Base-by-base conservation (phyloP, 1,140 invertebrate species). In the Panagrolaimus sp. region DNA sequence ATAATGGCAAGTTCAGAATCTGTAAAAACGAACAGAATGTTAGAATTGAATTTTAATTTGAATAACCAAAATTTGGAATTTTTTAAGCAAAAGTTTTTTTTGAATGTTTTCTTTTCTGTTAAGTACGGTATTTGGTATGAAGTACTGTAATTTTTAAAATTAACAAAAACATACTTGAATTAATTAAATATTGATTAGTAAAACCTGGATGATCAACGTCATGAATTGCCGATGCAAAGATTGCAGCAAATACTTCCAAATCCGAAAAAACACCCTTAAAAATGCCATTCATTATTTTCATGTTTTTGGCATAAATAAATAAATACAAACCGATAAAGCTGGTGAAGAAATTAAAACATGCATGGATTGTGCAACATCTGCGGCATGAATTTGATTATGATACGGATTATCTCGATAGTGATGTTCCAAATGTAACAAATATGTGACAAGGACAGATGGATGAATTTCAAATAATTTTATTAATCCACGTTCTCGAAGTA, bases 1-100 rank as follows among this genome's bases (percentile, higher is more conserved):
- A 97, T 95, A 80, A 97, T 87, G 63, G 94, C 94, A 83, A 86
- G 72, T 72, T 83, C 82, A 48, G 64, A 74, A 63, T 76, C 78
- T 80, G 52, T 17, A 77, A 43, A 0, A 66, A 75, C 2, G 73
- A 9, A 63, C 1, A 21, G 75, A 45, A 76, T 64, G 68, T 96
- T 98, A 98, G 91, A 84, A 98, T 94, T 65, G 96, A 90, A 67
- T 94, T 94, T n/a, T n/a, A n/a, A n/a, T n/a, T n/a, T n/a, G n/a
- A n/a, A n/a, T n/a, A n/a, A n/a, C n/a, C n/a, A n/a, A n/a, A n/a
- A n/a, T n/a, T n/a, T n/a, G n/a, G n/a, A n/a, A n/a, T n/a, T n/a
- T n/a, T n/a, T n/a, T n/a, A n/a, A n/a, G n/a, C n/a, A n/a, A n/a
- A n/a, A n/a, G n/a, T n/a, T n/a, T n/a, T n/a, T n/a, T n/a, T n/a